Evolutionary conservation across 2,888 invertebrate species (phyloP).

Genomic region (Volucella zonaria): DNA sequence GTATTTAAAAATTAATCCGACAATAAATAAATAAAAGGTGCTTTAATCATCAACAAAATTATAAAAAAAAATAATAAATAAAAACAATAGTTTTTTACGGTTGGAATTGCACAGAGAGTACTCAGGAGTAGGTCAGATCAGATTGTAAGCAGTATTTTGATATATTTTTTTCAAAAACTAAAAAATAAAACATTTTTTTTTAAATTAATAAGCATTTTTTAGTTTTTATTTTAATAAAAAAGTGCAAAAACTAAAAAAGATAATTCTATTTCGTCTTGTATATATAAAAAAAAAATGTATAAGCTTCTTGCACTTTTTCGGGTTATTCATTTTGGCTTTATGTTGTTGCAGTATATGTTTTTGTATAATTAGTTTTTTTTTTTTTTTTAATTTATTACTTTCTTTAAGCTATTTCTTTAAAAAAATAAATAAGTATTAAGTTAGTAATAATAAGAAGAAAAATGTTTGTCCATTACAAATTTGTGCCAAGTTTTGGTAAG

Average conservation of each 20-base stretch:
- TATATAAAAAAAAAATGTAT: constrained; percentile 6
- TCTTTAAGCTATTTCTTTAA: constrained; percentile 8
- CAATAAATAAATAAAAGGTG: constrained; percentile 50
- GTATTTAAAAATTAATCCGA: constrained; percentile 41
- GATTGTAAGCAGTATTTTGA: constrained; percentile 41
- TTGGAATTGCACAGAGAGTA: constrained; percentile 72
- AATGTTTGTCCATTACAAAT: constrained; percentile 52
- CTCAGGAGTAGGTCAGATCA: constrained; percentile 73
- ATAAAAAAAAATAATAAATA: constrained; percentile 5
- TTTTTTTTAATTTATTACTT: constrained; percentile 18
- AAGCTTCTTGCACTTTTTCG: constrained; percentile 25
- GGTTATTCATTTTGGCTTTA: constrained; percentile 5
- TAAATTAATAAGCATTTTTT: constrained; percentile 77
- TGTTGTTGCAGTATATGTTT: constrained; percentile 11
- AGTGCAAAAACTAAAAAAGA: constrained; percentile 53
- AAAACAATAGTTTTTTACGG: constrained; percentile 33
- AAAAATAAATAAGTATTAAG: not conserved
- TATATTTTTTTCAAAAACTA: constrained; percentile 12
- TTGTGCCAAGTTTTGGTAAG: constrained; percentile 57
- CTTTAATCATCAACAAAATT: constrained; percentile 31
- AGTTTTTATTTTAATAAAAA: constrained; percentile 75
- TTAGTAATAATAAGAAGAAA: constrained; percentile 33
- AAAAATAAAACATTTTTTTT: constrained; percentile 39
- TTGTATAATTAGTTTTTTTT: not conserved
- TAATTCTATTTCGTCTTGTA: not conserved